Evolutionary conservation across 2,113 vertebrate species (phyloP).

Genomic region (Nestor notabilis): DNA sequence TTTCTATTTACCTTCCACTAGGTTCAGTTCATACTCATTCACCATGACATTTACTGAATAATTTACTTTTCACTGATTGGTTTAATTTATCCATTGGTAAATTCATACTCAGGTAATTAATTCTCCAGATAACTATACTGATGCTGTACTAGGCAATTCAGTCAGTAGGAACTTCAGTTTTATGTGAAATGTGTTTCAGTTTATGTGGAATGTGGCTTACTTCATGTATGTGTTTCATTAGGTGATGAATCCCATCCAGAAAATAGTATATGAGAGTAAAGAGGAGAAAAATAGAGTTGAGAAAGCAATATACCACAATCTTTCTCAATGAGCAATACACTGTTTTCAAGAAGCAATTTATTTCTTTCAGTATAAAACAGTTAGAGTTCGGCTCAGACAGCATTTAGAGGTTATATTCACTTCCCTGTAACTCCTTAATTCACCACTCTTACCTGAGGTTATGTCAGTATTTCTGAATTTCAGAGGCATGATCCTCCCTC

Average conservation of each 20-base stretch:
- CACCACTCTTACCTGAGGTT: background rate
- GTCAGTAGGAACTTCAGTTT: background rate
- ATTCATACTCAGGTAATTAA: background rate
- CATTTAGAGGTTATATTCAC: background rate
- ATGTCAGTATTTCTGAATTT: background rate
- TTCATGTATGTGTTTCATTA: background rate
- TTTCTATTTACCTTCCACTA: background rate
- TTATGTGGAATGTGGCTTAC: background rate
- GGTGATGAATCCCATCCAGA: background rate
- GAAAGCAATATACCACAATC: background rate
- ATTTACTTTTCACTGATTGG: background rate
- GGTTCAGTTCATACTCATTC: background rate
- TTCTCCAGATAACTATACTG: background rate
- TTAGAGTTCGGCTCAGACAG: background rate
- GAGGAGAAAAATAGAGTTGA: background rate
- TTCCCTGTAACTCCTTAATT: background rate
- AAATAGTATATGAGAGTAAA: background rate
- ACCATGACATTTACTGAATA: background rate
- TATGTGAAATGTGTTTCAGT: background rate
- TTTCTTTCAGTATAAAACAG: background rate
- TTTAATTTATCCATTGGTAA: background rate
- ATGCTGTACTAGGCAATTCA: background rate
- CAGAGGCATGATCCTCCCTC: background rate
- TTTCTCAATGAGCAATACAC: background rate
- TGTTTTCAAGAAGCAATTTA: slow-evolving; percentile 3